Base-by-base conservation (phyloP, 23 tunicate genomes). In the Ciona savignyi region DNA sequence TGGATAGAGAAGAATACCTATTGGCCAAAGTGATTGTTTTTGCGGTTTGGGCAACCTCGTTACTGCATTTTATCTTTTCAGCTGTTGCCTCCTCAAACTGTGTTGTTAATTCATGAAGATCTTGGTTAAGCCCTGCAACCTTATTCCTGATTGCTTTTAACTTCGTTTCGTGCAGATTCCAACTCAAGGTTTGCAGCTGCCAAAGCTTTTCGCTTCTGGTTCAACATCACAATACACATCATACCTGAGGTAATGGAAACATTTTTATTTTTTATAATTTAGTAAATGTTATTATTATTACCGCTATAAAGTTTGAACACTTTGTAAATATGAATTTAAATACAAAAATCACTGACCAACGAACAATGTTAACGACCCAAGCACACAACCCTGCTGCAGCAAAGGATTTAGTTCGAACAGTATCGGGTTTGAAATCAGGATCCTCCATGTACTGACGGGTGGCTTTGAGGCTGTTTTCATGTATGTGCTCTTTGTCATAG, bases 171-270 rank as follows among this genome's bases (percentile, higher is more conserved):
- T 29, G 89, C 96, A 2, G 96, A 73, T 3, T 81, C 79, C 23
- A 89, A 70, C 35, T 89, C 89, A 1, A 33, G 81, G 67, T 89
- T 89, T 4, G 96, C 96, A 11, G 51, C 85, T 0, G 79, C 96
- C n/a, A 89, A 70, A 21, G 89, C 89, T 3, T 74, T 60, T 30
- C 96, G 66, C n/a, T 51, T 89, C 83, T 20, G 96, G 96, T 74
- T 89, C 84, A 26, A 89, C 96, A 70, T 89, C 96, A 69, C 96
- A 89, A 62, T 89, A 89, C 4, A 89, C 96, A 51, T 89, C 89
- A 49, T 89, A 89, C 96, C 96, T 89, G 30, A 6, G 33, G 4
- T 25, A 27, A 29, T 3, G 4, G 4, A 67, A 28, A 63, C 15
- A 63, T 63, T 25, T 23, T 9, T 23, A 63, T 9, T 4, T 23